Percentiles rank a stretch among this genome's conserved stretches.
Conservation (phyloP, 2,888 invertebrate species). For the Zeuzera pyrina region DNA sequence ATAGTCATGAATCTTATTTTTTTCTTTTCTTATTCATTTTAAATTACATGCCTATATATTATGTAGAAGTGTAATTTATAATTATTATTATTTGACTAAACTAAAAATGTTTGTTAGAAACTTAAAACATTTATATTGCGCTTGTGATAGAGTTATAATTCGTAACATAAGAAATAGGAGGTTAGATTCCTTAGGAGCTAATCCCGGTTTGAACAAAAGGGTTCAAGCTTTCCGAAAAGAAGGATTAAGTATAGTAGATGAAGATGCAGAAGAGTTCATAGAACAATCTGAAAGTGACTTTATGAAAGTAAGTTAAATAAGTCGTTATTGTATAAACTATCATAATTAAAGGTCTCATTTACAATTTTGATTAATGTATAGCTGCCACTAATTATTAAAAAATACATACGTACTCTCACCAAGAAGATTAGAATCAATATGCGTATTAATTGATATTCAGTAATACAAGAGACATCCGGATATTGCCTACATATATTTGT, state of each 20-base stretch:
- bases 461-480: no score
- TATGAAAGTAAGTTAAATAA: constrained; percentile 30
- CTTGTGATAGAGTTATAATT: constrained; percentile 37
- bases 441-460: no score
- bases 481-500: no score
- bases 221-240: constrained; percentile 39
- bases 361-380: no score
- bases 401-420: no score
- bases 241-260: constrained; percentile 34
- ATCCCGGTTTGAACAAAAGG: constrained; percentile 51
- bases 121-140: constrained; percentile 32
- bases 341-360: constrained; percentile 1
- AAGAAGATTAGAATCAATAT: no score
- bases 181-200: constrained; percentile 24
- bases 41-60: no score
- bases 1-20: no score
- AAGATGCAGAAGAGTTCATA: constrained; percentile 48
- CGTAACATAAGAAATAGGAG: constrained; percentile 39
- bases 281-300: constrained; percentile 58
- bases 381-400: no score
- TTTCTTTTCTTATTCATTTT: no score
- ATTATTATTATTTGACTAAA: background rate
- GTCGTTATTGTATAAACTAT: constrained; percentile 3
- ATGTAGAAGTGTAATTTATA: no score
- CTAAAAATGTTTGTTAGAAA: constrained; percentile 36